Conservation (phyloP, 2,797 vertebrate genomes). For the Sciurus carolinensis region DNA sequence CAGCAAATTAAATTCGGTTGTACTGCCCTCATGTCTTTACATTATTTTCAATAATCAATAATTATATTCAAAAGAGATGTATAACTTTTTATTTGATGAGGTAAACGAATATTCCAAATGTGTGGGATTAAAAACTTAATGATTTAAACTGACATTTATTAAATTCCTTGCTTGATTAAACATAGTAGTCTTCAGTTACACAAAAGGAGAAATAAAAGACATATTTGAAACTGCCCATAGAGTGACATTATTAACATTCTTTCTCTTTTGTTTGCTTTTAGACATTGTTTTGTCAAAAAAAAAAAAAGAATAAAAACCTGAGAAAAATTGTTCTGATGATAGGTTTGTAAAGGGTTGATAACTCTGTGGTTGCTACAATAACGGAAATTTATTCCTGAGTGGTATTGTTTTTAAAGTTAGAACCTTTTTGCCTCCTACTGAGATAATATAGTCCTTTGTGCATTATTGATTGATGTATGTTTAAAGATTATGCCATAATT, state of each 20-base stretch:
- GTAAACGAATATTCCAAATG: constrained; percentile 61
- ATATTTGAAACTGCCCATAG: constrained; percentile 57
- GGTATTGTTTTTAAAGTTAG: constrained; percentile 59
- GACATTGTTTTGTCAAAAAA: background rate
- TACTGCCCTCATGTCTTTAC: background rate
- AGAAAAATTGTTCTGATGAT: constrained; percentile 69
- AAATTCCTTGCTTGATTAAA: constrained; percentile 60
- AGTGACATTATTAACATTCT: background rate
- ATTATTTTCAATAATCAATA: constrained; percentile 63
- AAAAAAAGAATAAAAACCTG: background rate
- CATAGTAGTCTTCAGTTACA: constrained; percentile 44
- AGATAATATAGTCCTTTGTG: background rate
- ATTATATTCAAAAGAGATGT: constrained; percentile 37
- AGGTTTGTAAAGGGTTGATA: constrained; percentile 38
- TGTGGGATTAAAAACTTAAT: constrained; percentile 65
- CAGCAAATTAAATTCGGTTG: constrained; percentile 64
- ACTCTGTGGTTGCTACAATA: background rate
- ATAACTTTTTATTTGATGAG: constrained; percentile 27
- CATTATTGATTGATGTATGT: background rate
- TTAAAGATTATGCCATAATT: constrained; percentile 28
- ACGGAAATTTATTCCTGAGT: background rate
- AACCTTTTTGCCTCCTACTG: background rate
- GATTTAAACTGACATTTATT: constrained; percentile 63
- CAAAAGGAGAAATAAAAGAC: constrained; percentile 53
- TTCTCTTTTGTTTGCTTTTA: constrained; percentile 63